These are phyloP conservation scores for Eupithecia subfuscata DNA, from an alignment of 2,888 invertebrate genomes.

Conservation along the genomic window DNA sequence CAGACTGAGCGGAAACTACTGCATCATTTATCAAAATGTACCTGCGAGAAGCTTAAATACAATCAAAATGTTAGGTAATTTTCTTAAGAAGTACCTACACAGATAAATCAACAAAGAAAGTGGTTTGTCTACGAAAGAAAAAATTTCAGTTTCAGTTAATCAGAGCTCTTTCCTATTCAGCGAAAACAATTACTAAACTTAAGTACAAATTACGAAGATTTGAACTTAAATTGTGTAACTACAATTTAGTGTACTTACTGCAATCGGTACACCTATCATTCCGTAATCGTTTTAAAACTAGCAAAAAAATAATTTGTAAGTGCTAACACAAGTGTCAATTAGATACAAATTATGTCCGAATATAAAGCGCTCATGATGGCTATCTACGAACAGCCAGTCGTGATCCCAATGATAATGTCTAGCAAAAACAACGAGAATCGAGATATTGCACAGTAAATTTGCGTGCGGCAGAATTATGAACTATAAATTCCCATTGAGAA, in stretches of 20 bases:
- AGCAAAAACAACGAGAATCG: conserved; percentile 41
- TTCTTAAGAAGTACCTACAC: neutral
- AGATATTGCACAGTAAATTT: conserved; percentile 20
- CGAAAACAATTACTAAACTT: neutral
- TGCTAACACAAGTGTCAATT: conserved; percentile 43
- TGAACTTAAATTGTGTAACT: neutral
- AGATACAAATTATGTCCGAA: conserved; percentile 43
- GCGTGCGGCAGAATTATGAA: conserved; percentile 28
- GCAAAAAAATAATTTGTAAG: conserved; percentile 44
- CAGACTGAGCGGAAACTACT: conserved; percentile 5
- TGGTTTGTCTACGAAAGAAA: neutral
- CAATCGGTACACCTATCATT: neutral
- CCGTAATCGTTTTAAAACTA: neutral
- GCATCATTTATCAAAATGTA: conserved; percentile 14
- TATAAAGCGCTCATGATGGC: conserved; percentile 41
- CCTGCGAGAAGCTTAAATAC: neutral
- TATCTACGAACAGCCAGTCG: conserved; percentile 41
- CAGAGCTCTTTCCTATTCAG: neutral
- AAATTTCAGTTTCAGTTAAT: neutral
- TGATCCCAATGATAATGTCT: conserved; percentile 44
- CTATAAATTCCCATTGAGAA: conserved; percentile 7
- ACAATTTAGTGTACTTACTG: neutral
- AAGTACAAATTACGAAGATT: neutral
- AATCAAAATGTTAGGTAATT: conserved; percentile 9
- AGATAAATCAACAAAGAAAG: neutral